A percentile compares a stretch with the other conserved stretches of the same genome.
Conservation (phyloP, 2,888 invertebrate genomes). For the Drosophila pegasa region DNA sequence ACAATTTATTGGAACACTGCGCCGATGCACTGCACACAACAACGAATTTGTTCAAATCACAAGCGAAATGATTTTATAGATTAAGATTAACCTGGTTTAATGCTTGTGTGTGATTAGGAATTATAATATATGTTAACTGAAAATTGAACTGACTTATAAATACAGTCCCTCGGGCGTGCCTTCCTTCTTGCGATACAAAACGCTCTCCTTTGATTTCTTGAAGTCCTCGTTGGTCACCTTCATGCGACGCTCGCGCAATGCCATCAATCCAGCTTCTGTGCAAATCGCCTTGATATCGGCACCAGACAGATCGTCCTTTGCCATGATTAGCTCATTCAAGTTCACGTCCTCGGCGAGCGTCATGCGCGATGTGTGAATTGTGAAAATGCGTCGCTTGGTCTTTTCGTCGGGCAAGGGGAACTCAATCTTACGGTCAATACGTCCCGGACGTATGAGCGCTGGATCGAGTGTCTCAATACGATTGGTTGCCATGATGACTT, state of each 20-base stretch:
- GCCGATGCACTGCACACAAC: slow-evolving; percentile 53
- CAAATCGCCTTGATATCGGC: slow-evolving; percentile 99
- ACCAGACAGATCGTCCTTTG: slow-evolving; percentile 99
- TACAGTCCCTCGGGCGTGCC: slow-evolving; percentile 99
- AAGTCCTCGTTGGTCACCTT: slow-evolving; percentile 99
- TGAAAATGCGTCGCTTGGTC: slow-evolving; percentile 98
- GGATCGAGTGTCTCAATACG: slow-evolving; percentile 99
- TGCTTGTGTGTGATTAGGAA: slow-evolving; percentile 60
- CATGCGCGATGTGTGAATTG: slow-evolving; percentile 99
- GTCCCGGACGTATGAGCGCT: slow-evolving; percentile 98
- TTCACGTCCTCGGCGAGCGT: slow-evolving; percentile 98
- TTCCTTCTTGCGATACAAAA: slow-evolving; percentile 99
- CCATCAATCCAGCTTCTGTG: slow-evolving; percentile 99
- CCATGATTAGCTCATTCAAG: slow-evolving; percentile 98
- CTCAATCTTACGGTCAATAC: slow-evolving; percentile 99
- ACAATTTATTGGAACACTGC: slow-evolving; percentile 47
- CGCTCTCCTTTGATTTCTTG: slow-evolving; percentile 99
- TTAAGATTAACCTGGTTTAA: slow-evolving; percentile 69
- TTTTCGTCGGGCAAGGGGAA: slow-evolving; percentile 99
- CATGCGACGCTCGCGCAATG: slow-evolving; percentile 98
- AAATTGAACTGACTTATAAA: slow-evolving; percentile 88
- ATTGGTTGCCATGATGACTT: slow-evolving; percentile 99
- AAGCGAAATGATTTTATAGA: slow-evolving; percentile 41
- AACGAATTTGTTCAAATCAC: slow-evolving; percentile 58
- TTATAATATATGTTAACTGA: slow-evolving; percentile 70